A percentile compares a stretch with the other conserved stretches of the same genome.
These are phyloP conservation scores for Mamestra configurata DNA, from an alignment of 1,140 invertebrate genomes.

Conservation along the genomic window DNA sequence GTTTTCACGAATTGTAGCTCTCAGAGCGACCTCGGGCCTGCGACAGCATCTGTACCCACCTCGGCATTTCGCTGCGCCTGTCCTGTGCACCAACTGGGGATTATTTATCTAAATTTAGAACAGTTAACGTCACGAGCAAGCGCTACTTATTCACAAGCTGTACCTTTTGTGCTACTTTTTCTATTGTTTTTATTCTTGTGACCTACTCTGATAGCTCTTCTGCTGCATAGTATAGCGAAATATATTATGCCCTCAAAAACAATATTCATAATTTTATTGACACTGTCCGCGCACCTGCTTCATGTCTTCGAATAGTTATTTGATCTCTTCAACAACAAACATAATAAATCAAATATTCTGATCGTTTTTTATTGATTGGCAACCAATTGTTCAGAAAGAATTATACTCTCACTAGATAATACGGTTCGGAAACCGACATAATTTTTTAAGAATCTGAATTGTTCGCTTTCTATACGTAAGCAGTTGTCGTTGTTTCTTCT, in stretches of 20 bases:
- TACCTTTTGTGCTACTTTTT: slow-evolving; percentile 21
- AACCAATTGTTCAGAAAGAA: background rate
- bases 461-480: no score
- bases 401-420: background rate
- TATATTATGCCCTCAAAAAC: no score
- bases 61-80: slow-evolving; percentile 59
- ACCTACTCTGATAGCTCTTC: background rate
- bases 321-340: no score
- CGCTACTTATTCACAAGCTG: slow-evolving; percentile 24
- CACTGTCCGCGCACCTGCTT: no score
- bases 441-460: no score
- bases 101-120: slow-evolving; percentile 62
- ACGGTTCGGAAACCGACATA: no score
- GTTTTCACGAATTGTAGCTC: slow-evolving; percentile 60
- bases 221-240: no score
- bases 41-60: slow-evolving; percentile 54
- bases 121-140: slow-evolving; percentile 55
- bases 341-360: background rate
- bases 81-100: slow-evolving; percentile 54
- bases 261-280: no score
- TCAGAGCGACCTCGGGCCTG: slow-evolving; percentile 52
- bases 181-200: slow-evolving; percentile 7
- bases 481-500: no score
- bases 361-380: background rate
- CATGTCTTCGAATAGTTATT: no score